A percentile compares a stretch with the other conserved stretches of the same genome.
Conservation (phyloP, 2,797 vertebrate genomes). For the Pampus argenteus region DNA sequence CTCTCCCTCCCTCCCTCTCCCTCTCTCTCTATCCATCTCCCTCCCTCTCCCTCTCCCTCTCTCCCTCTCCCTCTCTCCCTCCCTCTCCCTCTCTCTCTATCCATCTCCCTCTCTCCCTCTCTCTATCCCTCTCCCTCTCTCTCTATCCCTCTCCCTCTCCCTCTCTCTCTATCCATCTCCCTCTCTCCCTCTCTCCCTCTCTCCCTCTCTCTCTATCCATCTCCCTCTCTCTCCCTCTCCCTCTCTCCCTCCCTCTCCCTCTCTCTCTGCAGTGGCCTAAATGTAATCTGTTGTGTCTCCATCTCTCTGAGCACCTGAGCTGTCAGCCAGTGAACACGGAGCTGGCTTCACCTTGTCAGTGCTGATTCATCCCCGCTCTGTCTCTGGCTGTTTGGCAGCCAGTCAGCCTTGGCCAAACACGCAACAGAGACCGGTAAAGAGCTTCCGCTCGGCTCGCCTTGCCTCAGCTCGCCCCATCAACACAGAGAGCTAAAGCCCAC, state of each 20-base stretch:
- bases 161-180: too few relatives aligned
- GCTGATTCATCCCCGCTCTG: conserved; percentile 75
- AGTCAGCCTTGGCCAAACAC: conserved; percentile 77
- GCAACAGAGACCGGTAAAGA: conserved; percentile 64
- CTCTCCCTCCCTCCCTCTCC: too few relatives aligned
- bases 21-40: too few relatives aligned
- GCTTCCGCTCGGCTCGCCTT: conserved; percentile 42
- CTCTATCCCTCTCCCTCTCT: too few relatives aligned
- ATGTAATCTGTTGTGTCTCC: conserved; percentile 80
- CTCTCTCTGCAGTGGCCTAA: conserved; percentile 63
- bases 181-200: too few relatives aligned
- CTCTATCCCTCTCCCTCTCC: too few relatives aligned
- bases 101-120: too few relatives aligned
- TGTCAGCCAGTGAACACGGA: conserved; percentile 72
- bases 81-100: too few relatives aligned
- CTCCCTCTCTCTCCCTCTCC: too few relatives aligned
- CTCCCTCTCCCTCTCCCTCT: too few relatives aligned
- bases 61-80: too few relatives aligned
- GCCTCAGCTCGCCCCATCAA: conserved; percentile 54
- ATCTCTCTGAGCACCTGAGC: conserved; percentile 79
- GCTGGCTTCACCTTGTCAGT: conserved; percentile 77
- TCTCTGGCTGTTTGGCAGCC: conserved; percentile 79
- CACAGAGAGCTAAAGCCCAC: conserved; percentile 45
- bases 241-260: not conserved
- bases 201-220: not conserved